phyloP scores from a whole-genome alignment of 2,113 vertebrate genomes.

The Notarius quadriscutis region DNA sequence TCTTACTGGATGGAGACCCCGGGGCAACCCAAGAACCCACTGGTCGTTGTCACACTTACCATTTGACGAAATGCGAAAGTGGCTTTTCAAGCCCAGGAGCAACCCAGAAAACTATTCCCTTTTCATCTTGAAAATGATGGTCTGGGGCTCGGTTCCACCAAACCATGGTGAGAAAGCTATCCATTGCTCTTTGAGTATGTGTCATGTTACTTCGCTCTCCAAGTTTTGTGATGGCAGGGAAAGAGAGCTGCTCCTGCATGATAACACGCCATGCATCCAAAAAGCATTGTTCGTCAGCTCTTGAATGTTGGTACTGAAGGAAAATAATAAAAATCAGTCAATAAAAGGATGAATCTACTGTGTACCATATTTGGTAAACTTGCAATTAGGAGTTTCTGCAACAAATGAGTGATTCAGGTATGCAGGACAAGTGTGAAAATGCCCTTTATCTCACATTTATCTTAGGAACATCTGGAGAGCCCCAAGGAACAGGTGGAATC shows the following conservation, averaged over 20 bases:
- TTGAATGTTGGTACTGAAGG: neutral
- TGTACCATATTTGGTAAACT: neutral
- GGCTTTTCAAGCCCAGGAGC: neutral
- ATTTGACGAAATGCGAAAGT: neutral
- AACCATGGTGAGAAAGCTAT: neutral
- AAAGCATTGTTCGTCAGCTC: neutral
- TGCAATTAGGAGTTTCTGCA: neutral
- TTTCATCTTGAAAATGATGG: neutral
- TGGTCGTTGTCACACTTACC: neutral
- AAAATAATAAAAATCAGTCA: neutral
- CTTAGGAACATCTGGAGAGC: neutral
- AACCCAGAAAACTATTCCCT: too few relatives aligned
- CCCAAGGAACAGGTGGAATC: neutral
- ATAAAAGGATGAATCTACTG: neutral
- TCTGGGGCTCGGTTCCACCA: neutral
- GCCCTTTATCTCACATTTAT: neutral
- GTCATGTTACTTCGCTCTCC: too few relatives aligned
- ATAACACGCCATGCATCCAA: neutral
- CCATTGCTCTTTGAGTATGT: too few relatives aligned
- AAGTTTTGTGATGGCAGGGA: neutral
- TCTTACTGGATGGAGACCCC: neutral
- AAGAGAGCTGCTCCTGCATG: neutral
- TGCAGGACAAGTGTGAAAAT: neutral
- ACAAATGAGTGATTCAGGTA: neutral
- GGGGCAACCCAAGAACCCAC: neutral